These are phyloP conservation scores for Pelvicachromis taeniatus DNA, from an alignment of 2,113 vertebrate species.

Conservation along the genomic window DNA sequence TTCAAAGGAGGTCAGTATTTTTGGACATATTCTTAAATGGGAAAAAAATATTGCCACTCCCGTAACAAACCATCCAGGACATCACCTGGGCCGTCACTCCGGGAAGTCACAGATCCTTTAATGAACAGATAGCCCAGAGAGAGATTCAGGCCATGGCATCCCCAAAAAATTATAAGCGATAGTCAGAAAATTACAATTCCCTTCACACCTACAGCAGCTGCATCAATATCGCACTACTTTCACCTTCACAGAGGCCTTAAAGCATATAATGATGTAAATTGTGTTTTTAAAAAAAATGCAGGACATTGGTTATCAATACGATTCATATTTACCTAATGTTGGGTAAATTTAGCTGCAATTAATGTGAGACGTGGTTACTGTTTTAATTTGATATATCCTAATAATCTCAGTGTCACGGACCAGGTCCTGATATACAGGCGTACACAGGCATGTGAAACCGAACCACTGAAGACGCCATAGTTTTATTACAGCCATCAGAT, in stretches of 20 bases:
- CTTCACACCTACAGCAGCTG: background rate
- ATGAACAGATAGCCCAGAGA: background rate
- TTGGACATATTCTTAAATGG: background rate
- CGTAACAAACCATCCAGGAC: background rate
- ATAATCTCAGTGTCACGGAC: background rate
- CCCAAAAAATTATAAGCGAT: background rate
- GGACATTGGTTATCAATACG: background rate
- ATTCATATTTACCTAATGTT: background rate
- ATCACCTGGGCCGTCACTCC: background rate
- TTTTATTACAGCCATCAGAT: conserved; percentile 21
- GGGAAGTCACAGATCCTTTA: background rate
- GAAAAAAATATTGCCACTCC: background rate
- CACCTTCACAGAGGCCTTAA: background rate
- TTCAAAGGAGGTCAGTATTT: background rate
- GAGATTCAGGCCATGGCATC: background rate
- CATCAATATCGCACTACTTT: background rate
- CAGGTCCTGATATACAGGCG: background rate
- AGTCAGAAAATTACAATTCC: background rate
- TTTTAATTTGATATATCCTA: background rate
- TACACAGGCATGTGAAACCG: background rate
- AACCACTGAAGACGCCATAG: background rate
- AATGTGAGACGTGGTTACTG: background rate
- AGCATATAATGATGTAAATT: background rate
- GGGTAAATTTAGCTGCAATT: background rate
- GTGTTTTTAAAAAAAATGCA: background rate